phyloP scores from a whole-genome alignment of 2,113 vertebrate species.

The Nematolebias whitei region DNA sequence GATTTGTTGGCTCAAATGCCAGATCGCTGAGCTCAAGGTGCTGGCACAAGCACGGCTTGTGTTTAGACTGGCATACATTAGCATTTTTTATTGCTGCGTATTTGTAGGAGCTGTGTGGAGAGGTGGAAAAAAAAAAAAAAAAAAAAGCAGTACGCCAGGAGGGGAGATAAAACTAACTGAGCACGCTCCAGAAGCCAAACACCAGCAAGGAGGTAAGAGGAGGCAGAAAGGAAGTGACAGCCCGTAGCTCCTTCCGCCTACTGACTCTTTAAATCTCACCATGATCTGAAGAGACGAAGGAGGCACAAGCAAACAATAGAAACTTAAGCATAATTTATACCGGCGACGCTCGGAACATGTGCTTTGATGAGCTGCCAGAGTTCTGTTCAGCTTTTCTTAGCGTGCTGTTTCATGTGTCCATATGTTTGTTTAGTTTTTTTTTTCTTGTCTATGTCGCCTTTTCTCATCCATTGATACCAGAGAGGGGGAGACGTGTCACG shows the following conservation, averaged over 20 bases:
- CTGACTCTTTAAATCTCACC: constrained; percentile 60
- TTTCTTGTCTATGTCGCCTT: constrained; percentile 27
- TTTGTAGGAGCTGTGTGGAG: constrained; percentile 14
- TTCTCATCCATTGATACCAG: constrained; percentile 47
- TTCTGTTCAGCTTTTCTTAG: constrained; percentile 52
- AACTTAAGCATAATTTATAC: constrained; percentile 65
- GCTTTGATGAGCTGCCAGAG: constrained; percentile 68
- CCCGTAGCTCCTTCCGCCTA: constrained; percentile 59
- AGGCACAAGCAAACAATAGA: constrained; percentile 52
- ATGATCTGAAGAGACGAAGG: constrained; percentile 64
- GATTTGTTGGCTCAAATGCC: constrained; percentile 17
- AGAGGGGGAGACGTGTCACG: constrained; percentile 33
- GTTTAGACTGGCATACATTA: constrained; percentile 21
- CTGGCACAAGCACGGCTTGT: constrained; percentile 6
- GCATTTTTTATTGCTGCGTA: constrained; percentile 8
- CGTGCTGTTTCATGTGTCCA: constrained; percentile 30
- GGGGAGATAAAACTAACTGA: constrained; percentile 34
- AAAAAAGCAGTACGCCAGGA: no score
- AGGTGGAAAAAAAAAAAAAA: no score
- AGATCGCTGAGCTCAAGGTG: constrained; percentile 13
- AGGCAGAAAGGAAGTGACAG: constrained; percentile 50
- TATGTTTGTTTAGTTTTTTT: constrained; percentile 32
- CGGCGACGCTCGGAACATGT: constrained; percentile 11
- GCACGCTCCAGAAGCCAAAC: constrained; percentile 37
- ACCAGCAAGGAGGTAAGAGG: constrained; percentile 21